These are phyloP conservation scores for Scarus forsteni DNA, from an alignment of 2,797 vertebrate genomes.

Conservation along the genomic window DNA sequence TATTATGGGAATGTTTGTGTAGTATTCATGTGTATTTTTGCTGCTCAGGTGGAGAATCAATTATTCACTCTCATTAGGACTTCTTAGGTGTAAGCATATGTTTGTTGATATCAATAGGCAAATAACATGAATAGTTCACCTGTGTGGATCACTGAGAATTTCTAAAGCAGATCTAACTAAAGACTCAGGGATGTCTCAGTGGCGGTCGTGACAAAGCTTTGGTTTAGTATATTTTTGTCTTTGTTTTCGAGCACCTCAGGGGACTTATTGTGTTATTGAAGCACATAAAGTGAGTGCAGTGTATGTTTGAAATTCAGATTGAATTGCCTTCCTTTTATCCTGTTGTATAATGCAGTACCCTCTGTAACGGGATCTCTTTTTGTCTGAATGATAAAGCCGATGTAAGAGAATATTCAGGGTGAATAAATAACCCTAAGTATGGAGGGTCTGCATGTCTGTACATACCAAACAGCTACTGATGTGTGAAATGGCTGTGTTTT, in stretches of 20 bases:
- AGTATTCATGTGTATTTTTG: slow-evolving; percentile 20
- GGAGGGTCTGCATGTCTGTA: neutral
- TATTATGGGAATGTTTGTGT: neutral
- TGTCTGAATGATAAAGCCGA: slow-evolving; percentile 6
- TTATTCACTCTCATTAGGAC: slow-evolving; percentile 30
- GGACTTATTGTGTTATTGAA: slow-evolving; percentile 48
- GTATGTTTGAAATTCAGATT: slow-evolving; percentile 57
- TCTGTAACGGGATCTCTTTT: slow-evolving; percentile 31
- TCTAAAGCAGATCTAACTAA: slow-evolving; percentile 5
- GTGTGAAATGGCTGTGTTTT: neutral
- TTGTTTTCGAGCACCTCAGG: slow-evolving; percentile 56
- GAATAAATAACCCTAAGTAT: slow-evolving; percentile 4
- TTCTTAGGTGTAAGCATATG: neutral
- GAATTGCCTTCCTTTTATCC: slow-evolving; percentile 26
- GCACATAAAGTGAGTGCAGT: slow-evolving; percentile 46
- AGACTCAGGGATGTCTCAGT: slow-evolving; percentile 40
- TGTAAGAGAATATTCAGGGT: slow-evolving; percentile 20
- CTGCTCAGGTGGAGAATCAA: slow-evolving; percentile 10
- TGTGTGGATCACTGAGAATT: slow-evolving; percentile 34
- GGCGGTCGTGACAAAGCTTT: slow-evolving; percentile 24
- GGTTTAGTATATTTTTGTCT: slow-evolving; percentile 29
- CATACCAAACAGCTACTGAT: neutral
- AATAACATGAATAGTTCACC: slow-evolving; percentile 47
- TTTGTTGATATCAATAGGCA: too few relatives aligned
- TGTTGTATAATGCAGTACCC: slow-evolving; percentile 17